Percentiles rank a stretch among this genome's conserved stretches.
Evolutionary conservation across 2,888 invertebrate species (phyloP).

Genomic region (Lordiphosa fenestrarum): DNA sequence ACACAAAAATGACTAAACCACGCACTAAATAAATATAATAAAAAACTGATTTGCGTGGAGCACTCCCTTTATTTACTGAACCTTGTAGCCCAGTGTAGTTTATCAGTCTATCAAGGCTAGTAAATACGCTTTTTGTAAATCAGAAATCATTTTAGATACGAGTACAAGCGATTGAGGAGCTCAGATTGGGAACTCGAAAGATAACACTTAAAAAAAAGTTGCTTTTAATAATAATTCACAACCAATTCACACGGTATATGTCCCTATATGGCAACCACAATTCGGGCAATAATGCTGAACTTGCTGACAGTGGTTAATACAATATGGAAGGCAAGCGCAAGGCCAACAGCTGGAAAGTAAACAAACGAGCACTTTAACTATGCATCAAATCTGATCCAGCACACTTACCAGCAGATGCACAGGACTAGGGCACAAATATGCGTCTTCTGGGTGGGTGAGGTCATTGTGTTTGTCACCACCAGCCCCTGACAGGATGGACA

Average conservation of each 20-base stretch:
- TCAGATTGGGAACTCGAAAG: no score
- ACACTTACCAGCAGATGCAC: constrained; percentile 61
- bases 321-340: constrained; percentile 66
- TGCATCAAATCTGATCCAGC: neutral
- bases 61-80: no score
- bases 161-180: neutral
- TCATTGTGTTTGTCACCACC: constrained; percentile 43
- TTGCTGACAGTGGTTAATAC: constrained; percentile 68
- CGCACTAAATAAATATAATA: no score
- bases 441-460: constrained; percentile 46
- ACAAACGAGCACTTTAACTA: neutral
- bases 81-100: no score
- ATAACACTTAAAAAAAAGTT: no score
- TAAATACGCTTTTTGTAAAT: no score
- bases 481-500: constrained; percentile 60
- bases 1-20: no score
- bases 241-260: constrained; percentile 36
- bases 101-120: neutral
- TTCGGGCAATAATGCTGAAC: constrained; percentile 72
- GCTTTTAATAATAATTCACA: no score
- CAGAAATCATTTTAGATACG: no score
- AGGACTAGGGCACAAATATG: constrained; percentile 52
- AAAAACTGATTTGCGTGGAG: no score
- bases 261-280: constrained; percentile 69
- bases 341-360: constrained; percentile 57